Base-by-base conservation (phyloP, 2,797 vertebrate species). In the Ptychobarbus kaznakovi region DNA sequence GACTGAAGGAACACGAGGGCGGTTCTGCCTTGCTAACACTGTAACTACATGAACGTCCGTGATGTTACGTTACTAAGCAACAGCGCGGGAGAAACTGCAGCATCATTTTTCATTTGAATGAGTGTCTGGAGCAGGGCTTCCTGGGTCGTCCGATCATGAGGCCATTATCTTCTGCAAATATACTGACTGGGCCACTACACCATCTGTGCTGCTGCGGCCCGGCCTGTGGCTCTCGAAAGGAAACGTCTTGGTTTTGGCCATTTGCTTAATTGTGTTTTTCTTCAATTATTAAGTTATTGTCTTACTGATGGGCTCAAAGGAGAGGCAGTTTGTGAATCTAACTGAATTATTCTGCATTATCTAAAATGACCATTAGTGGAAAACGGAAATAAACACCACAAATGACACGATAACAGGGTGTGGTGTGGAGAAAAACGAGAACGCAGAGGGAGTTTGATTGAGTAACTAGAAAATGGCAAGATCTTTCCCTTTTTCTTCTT, bases 11-110 rank as follows among this genome's bases (percentile, higher is more conserved):
- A 6, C 4, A 84, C 77, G 73, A 80, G 85, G 80, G 79, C 83
- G 77, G 89, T 86, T 92, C 89, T 86, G 80, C 66, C 68, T 80
- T 63, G 25, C 65, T 56, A 73, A 68, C 58, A 68, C 53, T 80
- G 75, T 51, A 66, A 75, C 46, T 58, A 83, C 83, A 70, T 79
- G 66, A 87, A 84, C 38, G 40, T 44, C 13, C 5, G 35, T 92
- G 92, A 93, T 92, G 93, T 92, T 93, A 93, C 72, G 95, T 94
- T 94, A 91, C 95, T 68, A 76, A 88, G 95, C 93, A 94, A 95
- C 95, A 82, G 81, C 79, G 44, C 11, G 78, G 84, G 83, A 92
- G 90, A 93, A 92, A 92, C 89, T 93, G 92, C 94, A 93, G 90
- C 91, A 93, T 95, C 92, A 92, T 81, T 92, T 91, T 90, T 93